Evolutionary conservation across 2,888 invertebrate genomes (phyloP), one percentile per base, ranked within the genome.

Genomic region (Hoplodrina blanda): DNA sequence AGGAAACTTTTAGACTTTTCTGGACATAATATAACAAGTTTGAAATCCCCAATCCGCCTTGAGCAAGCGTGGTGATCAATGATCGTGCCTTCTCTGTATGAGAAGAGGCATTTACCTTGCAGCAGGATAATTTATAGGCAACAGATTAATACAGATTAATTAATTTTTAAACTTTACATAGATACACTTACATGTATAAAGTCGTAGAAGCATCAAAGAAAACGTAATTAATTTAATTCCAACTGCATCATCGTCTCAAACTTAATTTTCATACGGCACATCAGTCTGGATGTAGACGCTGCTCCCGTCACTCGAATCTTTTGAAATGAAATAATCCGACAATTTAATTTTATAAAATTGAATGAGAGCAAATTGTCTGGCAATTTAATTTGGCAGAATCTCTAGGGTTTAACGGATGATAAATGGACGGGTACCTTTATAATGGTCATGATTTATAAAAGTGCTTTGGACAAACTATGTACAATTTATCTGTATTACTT

Each of bases 301-400:
- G 50, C 7, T 49, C 20, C 63, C 33, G 53, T 46, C 66, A 61
- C 60, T 52, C n/a, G 46, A 80, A 78, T 81, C 44, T 78, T 60
- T 69, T 68, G 52, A 72, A 81, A 75, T 75, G 13, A 68, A 78
- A 66, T 80, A 81, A 72, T 72, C 75, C 50, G 50, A 62, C 64
- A 82, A 68, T 78, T 82, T 78, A 68, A 78, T 81, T 80, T 75
- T 64, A 74, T 69, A 53, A 66, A 76, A 78, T 69, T 81, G 66
- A 81, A 74, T 78, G 55, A 64, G 66, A 73, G 63, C 55, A 69
- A 81, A 78, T 81, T 78, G 74, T 66, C 73, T 69, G 68, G 55
- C 70, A 81, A 81, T 69, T 77, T 78, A 68, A 81, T 81, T 78
- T 73, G 53, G 50, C 52, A 33, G 37, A 53, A 66, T 64, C 65